A percentile compares a stretch with the other conserved stretches of the same genome.
phyloP scores from a whole-genome alignment of 2,888 invertebrate species.

The Blastobasis adustella region DNA sequence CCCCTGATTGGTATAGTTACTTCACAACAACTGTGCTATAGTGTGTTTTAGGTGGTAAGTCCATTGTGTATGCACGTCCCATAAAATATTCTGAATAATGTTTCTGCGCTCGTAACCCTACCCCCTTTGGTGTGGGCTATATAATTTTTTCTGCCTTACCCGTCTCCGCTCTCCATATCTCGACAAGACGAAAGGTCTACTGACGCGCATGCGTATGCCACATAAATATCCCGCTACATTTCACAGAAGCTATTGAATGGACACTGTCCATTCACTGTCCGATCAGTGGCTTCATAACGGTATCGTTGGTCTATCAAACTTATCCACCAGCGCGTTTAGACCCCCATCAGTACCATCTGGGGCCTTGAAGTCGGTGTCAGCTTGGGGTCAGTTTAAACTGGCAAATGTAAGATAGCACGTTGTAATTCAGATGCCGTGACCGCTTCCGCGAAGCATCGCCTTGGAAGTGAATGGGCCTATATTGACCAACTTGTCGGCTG shows the following conservation, averaged over 20 bases:
- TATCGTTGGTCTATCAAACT: slow-evolving; percentile 52
- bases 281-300: slow-evolving; percentile 56
- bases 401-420: slow-evolving; percentile 52
- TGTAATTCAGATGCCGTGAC: slow-evolving; percentile 60
- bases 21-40: too few relatives aligned
- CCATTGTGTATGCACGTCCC: too few relatives aligned
- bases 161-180: too few relatives aligned
- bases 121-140: too few relatives aligned
- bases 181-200: too few relatives aligned
- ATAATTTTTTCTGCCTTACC: too few relatives aligned
- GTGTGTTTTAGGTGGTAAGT: too few relatives aligned
- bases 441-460: slow-evolving; percentile 60
- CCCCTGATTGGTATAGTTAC: too few relatives aligned
- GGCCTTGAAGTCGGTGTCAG: not conserved
- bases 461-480: slow-evolving; percentile 35
- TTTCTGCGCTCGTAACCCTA: too few relatives aligned
- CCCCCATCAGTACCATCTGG: slow-evolving; percentile 7
- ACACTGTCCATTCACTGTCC: slow-evolving; percentile 49
- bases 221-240: slow-evolving; percentile 48
- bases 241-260: slow-evolving; percentile 60
- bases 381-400: slow-evolving; percentile 18
- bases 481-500: slow-evolving; percentile 19
- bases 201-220: not conserved
- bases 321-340: slow-evolving; percentile 22
- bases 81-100: too few relatives aligned